Conservation (phyloP, 2,797 vertebrate genomes). For the Picus viridis region DNA sequence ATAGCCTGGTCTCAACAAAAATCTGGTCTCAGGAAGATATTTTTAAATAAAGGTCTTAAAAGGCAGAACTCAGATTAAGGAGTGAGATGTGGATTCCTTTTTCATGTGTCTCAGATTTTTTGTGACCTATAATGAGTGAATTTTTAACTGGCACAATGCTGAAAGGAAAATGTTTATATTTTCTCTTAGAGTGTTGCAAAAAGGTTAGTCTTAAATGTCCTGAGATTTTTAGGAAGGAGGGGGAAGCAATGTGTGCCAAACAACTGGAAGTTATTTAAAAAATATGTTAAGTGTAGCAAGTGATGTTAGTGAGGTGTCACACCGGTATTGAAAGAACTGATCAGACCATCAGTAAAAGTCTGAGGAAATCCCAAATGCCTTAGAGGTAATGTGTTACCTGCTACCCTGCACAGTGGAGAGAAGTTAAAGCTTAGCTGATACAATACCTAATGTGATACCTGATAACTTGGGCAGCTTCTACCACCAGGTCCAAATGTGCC, state of each 20-base stretch:
- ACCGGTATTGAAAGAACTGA: not conserved
- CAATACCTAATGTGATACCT: not conserved
- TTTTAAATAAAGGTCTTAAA: not conserved
- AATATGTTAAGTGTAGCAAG: not conserved
- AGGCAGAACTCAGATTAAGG: not conserved
- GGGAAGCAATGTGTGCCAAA: not conserved
- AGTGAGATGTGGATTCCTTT: not conserved
- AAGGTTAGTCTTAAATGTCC: not conserved
- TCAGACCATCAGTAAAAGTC: not conserved
- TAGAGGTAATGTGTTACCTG: not conserved
- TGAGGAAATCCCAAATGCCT: not conserved
- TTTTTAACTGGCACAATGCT: not conserved
- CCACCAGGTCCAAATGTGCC: not conserved
- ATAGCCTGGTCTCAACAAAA: not conserved
- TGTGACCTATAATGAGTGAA: not conserved
- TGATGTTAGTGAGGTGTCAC: rapidly evolving
- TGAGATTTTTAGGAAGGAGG: not conserved
- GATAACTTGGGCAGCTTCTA: not conserved
- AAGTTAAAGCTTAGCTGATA: not conserved
- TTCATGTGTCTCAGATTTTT: not conserved
- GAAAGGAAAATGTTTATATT: not conserved
- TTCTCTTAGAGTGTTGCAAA: not conserved
- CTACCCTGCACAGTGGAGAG: rapidly evolving
- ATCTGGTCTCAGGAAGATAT: not conserved
- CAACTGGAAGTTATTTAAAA: not conserved